These are phyloP conservation scores for Antheraea mylitta DNA, from an alignment of 1,140 invertebrate species.

Conservation along the genomic window DNA sequence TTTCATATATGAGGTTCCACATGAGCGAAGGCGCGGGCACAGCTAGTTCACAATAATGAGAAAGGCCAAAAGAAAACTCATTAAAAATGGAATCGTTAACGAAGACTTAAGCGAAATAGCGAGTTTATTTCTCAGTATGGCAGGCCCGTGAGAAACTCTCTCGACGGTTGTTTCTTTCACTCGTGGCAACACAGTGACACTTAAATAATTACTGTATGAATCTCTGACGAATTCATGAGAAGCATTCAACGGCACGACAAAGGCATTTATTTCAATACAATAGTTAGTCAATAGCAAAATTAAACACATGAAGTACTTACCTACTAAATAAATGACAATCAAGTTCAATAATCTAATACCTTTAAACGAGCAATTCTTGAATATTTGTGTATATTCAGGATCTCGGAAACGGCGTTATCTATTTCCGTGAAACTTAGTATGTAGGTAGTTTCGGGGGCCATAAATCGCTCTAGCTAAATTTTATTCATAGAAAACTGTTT, in stretches of 20 bases:
- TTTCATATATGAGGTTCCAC: too few species aligned
- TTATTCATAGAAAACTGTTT: too few species aligned
- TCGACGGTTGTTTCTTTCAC: conserved; percentile 44
- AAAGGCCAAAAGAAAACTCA: conserved; percentile 32
- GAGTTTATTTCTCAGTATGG: conserved; percentile 32
- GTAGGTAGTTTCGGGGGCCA: too few species aligned
- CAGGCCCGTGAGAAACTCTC: conserved; percentile 43
- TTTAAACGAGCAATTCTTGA: too few species aligned
- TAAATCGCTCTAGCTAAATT: too few species aligned
- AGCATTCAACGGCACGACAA: conserved; percentile 26
- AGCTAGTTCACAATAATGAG: conserved; percentile 8
- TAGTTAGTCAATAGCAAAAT: conserved; percentile 22
- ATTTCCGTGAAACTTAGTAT: too few species aligned
- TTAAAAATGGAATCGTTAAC: conserved; percentile 46
- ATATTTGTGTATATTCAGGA: too few species aligned
- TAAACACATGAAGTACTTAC: conserved; percentile 15
- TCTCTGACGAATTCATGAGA: conserved; percentile 40
- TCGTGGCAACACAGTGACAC: conserved; percentile 30
- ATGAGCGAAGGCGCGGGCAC: too few species aligned
- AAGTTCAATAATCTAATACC: neutral
- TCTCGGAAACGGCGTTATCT: too few species aligned
- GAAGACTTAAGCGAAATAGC: conserved; percentile 46
- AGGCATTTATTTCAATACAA: conserved; percentile 32
- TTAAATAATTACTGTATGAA: conserved; percentile 33
- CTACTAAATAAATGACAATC: neutral